A percentile compares a stretch with the other conserved stretches of the same genome.
phyloP scores from a whole-genome alignment of 1,140 invertebrate genomes.

The Physella acuta region DNA sequence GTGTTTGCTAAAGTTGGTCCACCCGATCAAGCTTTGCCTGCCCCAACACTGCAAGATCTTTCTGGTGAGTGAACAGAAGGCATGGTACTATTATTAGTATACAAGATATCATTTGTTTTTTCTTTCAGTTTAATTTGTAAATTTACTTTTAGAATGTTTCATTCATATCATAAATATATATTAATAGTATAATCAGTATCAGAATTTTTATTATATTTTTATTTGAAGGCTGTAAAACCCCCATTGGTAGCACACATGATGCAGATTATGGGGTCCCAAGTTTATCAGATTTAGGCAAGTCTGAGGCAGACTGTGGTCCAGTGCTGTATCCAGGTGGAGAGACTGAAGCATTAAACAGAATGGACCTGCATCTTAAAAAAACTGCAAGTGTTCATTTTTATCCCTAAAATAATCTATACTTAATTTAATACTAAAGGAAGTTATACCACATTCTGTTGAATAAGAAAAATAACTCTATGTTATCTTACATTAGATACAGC shows the following conservation, averaged over 20 bases:
- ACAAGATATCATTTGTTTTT: too few species aligned
- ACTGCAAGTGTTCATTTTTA: too few species aligned
- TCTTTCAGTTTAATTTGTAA: not conserved
- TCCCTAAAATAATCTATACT: too few species aligned
- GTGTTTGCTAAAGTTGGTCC: constrained; percentile 75
- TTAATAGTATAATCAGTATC: not conserved
- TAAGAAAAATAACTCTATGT: too few species aligned
- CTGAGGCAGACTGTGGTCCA: constrained; percentile 67
- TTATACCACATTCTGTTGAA: too few species aligned
- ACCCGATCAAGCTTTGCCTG: constrained; percentile 69
- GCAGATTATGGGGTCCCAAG: constrained; percentile 81
- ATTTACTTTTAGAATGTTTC: constrained; percentile 1
- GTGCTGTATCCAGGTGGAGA: constrained; percentile 81
- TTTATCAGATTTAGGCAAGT: constrained; percentile 77
- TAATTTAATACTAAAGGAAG: too few species aligned
- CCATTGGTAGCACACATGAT: constrained; percentile 37
- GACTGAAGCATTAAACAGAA: constrained; percentile 74
- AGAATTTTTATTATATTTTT: constrained; percentile 5
- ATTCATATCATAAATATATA: not conserved
- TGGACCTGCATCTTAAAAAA: constrained; percentile 80
- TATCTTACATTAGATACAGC: too few species aligned
- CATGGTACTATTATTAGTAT: too few species aligned
- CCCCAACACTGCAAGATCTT: constrained; percentile 63
- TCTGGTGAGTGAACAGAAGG: constrained; percentile 34
- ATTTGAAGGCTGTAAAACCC: constrained; percentile 38